Evolutionary conservation across 1,140 invertebrate species (phyloP), one percentile per base, ranked within the genome.

Genomic region (Pachypsylla venusta): DNA sequence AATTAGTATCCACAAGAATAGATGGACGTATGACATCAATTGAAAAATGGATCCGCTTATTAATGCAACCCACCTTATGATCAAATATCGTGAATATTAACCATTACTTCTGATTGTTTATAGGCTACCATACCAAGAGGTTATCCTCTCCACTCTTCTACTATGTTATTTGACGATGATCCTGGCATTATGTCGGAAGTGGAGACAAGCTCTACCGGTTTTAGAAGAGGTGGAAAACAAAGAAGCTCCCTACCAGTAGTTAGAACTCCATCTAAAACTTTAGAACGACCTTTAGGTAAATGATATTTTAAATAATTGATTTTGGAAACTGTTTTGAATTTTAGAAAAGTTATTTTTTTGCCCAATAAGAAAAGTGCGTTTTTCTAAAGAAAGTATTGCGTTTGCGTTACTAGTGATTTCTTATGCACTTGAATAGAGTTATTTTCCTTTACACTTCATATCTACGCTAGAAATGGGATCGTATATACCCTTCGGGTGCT

Each of bases 111-210:
- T 16, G 30, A 35, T 67, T 65, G 40, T 40, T 60, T 57, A 62
- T 76, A 85, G 80, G 82, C 81, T 53, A 77, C 81, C 27, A 75
- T 85, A 28, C 79, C 82, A 16, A 75, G 84, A 28, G 81, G 83
- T 1, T 88, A 87, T 70, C 80, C 81, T 14, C 81, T 81, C 3
- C 78, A 81, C 5, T 80, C 79, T 59, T 84, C 85, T 65, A 79
- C 81, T 1, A 80, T 86, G 71, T 72, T 89, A 25, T 89, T 89
- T 70, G 92, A 95, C 67, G 92, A 96, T 65, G 92, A 96, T 72
- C 90, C 91, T 1, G 93, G 92, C 1, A 95, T 96, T 68, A 95
- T 97, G 93, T 95, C 91, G 1, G 93, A 97, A 72, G 88, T 93
- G 57, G 93, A 96, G 67, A 95, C 92, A 1, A 84, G 89, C 3